These are phyloP conservation scores for Thysanoteuthis rhombus DNA, from an alignment of 2,888 invertebrate species.

Conservation along the genomic window DNA sequence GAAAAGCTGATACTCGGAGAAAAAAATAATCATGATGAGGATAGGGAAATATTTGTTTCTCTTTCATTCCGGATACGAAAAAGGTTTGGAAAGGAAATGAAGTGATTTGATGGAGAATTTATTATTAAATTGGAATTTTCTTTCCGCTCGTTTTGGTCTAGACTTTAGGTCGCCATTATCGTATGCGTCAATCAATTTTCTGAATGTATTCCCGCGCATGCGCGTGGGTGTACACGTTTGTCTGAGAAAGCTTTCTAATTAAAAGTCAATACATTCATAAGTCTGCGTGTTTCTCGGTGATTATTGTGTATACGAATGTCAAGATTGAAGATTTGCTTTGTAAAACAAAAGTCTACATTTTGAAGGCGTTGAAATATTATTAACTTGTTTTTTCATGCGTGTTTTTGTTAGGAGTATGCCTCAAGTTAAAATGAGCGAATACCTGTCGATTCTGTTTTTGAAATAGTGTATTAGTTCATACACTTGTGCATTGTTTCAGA, in stretches of 20 bases:
- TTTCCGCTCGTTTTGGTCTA: not conserved
- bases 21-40: not conserved
- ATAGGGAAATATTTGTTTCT: not conserved
- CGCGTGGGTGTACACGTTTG: not conserved
- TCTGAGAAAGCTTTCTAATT: not conserved
- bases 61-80: not conserved
- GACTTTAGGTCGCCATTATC: not conserved
- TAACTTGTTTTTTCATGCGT: too few species aligned
- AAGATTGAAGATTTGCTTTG: too few species aligned
- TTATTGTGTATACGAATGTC: not conserved
- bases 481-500: too few species aligned
- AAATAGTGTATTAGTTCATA: too few species aligned
- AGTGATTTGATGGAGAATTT: not conserved
- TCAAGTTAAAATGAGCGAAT: too few species aligned
- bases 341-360: too few species aligned
- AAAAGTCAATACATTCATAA: not conserved
- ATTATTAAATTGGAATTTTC: not conserved
- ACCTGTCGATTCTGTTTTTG: too few species aligned
- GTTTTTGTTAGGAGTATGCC: too few species aligned
- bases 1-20: not conserved
- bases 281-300: not conserved
- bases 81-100: constrained; percentile 12
- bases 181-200: not conserved
- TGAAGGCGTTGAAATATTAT: too few species aligned
- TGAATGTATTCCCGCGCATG: not conserved